A percentile compares a stretch with the other conserved stretches of the same genome.
Evolutionary conservation across 2,113 vertebrate genomes (phyloP).

Genomic region (Halcyon senegalensis): DNA sequence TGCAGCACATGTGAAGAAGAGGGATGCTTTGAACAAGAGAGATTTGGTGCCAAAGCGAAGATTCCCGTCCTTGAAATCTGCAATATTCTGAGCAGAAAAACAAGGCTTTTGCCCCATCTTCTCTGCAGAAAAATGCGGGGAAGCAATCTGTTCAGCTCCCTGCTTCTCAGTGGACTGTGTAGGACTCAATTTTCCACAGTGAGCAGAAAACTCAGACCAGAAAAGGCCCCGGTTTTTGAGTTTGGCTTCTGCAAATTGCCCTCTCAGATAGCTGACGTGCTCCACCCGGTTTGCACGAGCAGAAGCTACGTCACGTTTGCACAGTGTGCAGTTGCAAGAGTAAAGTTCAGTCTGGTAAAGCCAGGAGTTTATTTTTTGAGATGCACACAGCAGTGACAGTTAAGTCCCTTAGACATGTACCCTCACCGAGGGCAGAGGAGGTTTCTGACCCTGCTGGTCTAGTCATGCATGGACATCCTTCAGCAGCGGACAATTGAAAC

Average conservation of each 20-base stretch:
- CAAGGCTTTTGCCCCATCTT: not conserved
- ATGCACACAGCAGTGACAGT: not conserved
- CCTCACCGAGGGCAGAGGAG: not conserved
- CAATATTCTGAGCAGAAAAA: not conserved
- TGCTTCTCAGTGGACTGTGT: not conserved
- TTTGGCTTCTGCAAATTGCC: not conserved
- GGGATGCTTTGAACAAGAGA: not conserved
- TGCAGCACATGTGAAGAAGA: not conserved
- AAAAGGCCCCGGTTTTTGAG: not conserved
- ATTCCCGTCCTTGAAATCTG: not conserved
- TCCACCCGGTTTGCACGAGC: not conserved
- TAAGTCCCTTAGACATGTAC: not conserved
- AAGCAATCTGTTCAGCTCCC: constrained; percentile 1
- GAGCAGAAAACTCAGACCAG: not conserved
- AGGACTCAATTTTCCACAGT: not conserved
- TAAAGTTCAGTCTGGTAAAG: not conserved
- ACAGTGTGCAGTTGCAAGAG: not conserved
- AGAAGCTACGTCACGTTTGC: not conserved
- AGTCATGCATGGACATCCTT: too few relatives aligned
- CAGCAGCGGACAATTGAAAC: not conserved
- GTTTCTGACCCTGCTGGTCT: not conserved
- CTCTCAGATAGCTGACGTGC: not conserved
- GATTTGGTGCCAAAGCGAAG: not conserved
- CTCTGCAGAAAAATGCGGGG: not conserved
- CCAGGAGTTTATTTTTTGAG: not conserved